Evolutionary conservation across 1,140 invertebrate species (phyloP).

Genomic region (Heliconius congener): DNA sequence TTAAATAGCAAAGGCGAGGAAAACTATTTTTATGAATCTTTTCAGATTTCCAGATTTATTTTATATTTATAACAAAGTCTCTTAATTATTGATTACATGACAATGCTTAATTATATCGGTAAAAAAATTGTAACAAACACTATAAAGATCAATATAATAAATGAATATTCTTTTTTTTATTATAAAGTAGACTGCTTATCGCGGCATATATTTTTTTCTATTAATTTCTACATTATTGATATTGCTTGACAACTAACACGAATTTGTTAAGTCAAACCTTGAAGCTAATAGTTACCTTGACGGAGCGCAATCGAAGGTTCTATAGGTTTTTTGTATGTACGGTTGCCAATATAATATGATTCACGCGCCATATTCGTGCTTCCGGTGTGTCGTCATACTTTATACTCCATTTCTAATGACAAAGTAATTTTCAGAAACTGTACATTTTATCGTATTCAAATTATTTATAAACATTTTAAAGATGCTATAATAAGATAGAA

Average conservation of each 20-base stretch:
- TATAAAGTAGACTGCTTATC: not conserved
- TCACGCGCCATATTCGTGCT: slow-evolving; percentile 42
- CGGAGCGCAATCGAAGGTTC: slow-evolving; percentile 22
- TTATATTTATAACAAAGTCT: no score
- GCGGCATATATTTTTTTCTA: not conserved
- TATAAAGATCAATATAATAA: no score
- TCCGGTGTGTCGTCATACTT: slow-evolving; percentile 34
- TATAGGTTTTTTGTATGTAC: slow-evolving; percentile 34
- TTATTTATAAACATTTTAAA: no score
- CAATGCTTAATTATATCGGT: no score
- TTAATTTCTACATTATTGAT: not conserved
- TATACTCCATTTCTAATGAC: not conserved
- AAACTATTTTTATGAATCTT: no score
- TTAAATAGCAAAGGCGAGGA: no score
- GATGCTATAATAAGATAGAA: no score
- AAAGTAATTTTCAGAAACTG: not conserved
- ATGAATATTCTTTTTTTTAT: no score
- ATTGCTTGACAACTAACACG: not conserved
- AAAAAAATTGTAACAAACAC: no score
- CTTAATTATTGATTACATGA: no score
- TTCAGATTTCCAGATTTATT: no score
- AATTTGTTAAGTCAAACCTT: slow-evolving; percentile 29
- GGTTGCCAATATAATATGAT: slow-evolving; percentile 39
- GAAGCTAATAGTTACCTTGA: slow-evolving; percentile 35
- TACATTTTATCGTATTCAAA: not conserved